Percentiles rank a stretch among this genome's conserved stretches.
Evolutionary conservation across 2,113 vertebrate genomes (phyloP).

Genomic region (Caracal caracal): DNA sequence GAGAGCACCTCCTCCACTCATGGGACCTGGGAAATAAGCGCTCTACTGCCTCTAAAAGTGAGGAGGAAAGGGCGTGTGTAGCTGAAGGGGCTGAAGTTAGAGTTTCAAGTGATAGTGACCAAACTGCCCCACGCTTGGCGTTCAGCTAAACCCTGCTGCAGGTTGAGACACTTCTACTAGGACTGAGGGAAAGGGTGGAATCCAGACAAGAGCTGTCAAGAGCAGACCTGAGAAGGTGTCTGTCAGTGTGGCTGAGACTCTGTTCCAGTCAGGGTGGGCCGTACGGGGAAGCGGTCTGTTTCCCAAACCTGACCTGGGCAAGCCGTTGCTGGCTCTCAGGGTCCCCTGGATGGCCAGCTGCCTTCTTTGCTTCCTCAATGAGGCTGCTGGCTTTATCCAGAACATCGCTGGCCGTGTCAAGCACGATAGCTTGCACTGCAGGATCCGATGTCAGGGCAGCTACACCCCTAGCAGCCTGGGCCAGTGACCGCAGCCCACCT

Average conservation of each 20-base stretch:
- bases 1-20: neutral
- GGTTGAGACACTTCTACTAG: neutral
- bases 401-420: constrained; percentile 93
- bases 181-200: neutral
- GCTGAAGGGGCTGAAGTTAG: neutral
- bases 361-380: constrained; percentile 95
- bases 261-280: neutral
- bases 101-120: neutral
- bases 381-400: constrained; percentile 98
- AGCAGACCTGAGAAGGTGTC: neutral
- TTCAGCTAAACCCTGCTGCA: neutral
- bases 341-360: constrained; percentile 93
- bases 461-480: constrained; percentile 93
- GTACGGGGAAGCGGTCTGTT: neutral
- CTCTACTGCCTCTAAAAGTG: neutral
- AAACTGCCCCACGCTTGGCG: neutral
- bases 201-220: neutral
- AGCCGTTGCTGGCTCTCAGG: constrained; percentile 95
- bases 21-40: neutral
- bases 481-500: constrained; percentile 93
- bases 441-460: constrained; percentile 91
- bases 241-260: neutral
- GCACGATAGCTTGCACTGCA: constrained; percentile 89
- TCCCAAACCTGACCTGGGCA: constrained; percentile 89
- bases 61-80: neutral